These are phyloP conservation scores for Chionoecetes opilio DNA, from an alignment of 1,140 invertebrate species.

Conservation along the genomic window DNA sequence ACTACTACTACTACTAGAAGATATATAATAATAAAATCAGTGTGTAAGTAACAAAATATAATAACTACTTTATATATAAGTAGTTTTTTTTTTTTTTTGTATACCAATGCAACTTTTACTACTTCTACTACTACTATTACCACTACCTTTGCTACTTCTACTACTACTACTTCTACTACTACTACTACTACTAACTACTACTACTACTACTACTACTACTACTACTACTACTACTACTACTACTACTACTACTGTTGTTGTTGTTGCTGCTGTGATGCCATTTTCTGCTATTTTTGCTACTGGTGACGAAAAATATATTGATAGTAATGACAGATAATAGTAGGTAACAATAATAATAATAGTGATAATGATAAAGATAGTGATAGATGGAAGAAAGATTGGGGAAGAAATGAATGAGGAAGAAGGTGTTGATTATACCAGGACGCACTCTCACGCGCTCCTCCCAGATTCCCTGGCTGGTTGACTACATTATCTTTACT, in stretches of 20 bases:
- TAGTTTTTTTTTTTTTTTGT: background rate
- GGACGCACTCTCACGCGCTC: too few relatives aligned
- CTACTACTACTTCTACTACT: background rate
- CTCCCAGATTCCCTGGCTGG: too few relatives aligned
- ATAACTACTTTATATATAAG: too few relatives aligned
- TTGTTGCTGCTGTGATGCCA: background rate
- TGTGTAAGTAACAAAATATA: background rate
- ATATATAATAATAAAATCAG: background rate
- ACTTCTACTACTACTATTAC: conserved; percentile 42
- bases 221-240: conserved; percentile 55
- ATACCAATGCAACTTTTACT: background rate
- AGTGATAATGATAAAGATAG: too few relatives aligned
- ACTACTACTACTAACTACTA: background rate
- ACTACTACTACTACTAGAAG: background rate
- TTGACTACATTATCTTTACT: too few relatives aligned
- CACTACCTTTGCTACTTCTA: background rate
- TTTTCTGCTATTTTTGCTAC: too few relatives aligned
- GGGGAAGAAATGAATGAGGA: too few relatives aligned
- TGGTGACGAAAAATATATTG: too few relatives aligned
- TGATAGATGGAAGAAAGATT: too few relatives aligned
- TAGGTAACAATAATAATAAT: too few relatives aligned
- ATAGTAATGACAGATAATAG: too few relatives aligned
- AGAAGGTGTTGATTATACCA: too few relatives aligned
- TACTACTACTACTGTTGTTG: conserved; percentile 20
- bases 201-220: background rate